These are phyloP conservation scores for Poicephalus gulielmi DNA, from an alignment of 2,113 vertebrate species.

Conservation along the genomic window DNA sequence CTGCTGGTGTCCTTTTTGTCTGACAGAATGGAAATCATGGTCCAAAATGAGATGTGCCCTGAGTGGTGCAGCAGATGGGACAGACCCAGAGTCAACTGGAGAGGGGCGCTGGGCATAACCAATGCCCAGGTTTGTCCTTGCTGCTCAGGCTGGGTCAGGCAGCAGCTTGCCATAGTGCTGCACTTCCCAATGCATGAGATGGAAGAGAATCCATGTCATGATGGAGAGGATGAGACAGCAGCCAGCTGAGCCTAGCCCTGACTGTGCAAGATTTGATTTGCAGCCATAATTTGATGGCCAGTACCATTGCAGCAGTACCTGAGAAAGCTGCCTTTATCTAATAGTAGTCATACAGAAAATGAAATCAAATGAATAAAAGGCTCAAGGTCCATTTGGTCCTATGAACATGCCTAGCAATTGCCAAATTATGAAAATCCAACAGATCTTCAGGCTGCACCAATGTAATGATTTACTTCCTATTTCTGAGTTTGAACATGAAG, in stretches of 20 bases:
- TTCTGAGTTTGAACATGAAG: not conserved
- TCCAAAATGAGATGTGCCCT: not conserved
- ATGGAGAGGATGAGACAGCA: not conserved
- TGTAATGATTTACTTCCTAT: not conserved
- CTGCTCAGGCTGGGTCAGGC: not conserved
- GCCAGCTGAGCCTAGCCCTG: not conserved
- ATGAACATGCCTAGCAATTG: not conserved
- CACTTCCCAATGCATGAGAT: accelerated
- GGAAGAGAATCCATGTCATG: accelerated
- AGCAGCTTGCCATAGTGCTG: accelerated
- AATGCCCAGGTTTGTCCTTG: not conserved
- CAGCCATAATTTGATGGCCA: not conserved
- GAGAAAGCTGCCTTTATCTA: constrained; percentile 25
- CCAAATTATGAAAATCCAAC: constrained; percentile 7
- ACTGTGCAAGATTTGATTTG: not conserved
- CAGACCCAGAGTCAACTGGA: not conserved
- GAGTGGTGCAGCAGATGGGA: accelerated
- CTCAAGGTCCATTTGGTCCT: not conserved
- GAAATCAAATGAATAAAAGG: constrained; percentile 7
- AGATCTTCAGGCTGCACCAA: not conserved
- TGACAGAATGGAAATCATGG: not conserved
- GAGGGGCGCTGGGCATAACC: not conserved
- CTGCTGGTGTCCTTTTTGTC: not conserved
- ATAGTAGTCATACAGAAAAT: constrained; percentile 33
- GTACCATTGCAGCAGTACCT: not conserved